phyloP scores from a whole-genome alignment of 2,113 vertebrate genomes.

The Caranx melampygus region DNA sequence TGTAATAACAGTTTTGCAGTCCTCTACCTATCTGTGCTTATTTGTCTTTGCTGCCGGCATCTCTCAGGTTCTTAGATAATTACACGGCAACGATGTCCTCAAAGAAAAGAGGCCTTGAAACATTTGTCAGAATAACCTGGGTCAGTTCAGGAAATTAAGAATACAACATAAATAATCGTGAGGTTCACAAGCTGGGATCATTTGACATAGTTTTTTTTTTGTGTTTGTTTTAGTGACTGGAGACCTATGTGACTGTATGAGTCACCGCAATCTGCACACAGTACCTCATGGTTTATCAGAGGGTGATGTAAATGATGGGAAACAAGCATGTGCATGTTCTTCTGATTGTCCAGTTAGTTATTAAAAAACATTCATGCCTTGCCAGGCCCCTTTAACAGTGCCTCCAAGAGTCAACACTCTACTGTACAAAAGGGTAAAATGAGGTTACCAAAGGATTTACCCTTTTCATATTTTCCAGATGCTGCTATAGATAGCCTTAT shows the following conservation, averaged over 20 bases:
- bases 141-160: constrained; percentile 1
- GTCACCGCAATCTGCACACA: neutral
- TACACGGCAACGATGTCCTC: neutral
- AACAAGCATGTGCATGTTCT: neutral
- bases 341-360: neutral
- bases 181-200: neutral
- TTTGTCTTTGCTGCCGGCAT: neutral
- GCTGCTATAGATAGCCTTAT: constrained; percentile 60
- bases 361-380: neutral
- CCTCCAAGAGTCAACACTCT: neutral
- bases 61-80: neutral
- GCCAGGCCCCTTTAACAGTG: neutral
- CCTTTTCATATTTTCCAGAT: constrained; percentile 53
- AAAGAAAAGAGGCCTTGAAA: neutral
- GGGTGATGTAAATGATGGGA: neutral
- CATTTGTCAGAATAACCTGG: neutral
- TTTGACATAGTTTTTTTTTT: neutral
- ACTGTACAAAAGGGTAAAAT: constrained; percentile 9
- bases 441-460: constrained; percentile 40
- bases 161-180: neutral
- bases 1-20: no score
- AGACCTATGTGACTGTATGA: neutral
- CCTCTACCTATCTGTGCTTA: neutral
- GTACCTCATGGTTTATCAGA: constrained; percentile 1
- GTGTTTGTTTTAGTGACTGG: neutral